These are phyloP conservation scores for Tapera naevia DNA, from an alignment of 2,797 vertebrate species.

Conservation along the genomic window DNA sequence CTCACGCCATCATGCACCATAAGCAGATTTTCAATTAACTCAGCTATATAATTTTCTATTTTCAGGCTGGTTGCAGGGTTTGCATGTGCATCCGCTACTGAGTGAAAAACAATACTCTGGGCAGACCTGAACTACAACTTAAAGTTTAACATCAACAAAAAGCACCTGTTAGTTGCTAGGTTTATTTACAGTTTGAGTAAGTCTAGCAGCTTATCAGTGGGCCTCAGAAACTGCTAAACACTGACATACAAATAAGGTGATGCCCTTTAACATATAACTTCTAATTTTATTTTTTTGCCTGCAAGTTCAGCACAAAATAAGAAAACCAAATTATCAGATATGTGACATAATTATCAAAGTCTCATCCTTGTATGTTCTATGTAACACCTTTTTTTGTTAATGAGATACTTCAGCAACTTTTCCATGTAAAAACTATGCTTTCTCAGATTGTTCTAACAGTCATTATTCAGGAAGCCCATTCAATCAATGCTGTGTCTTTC, in stretches of 20 bases:
- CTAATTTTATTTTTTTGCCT: background rate
- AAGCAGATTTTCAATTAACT: constrained; percentile 70
- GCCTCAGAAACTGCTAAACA: background rate
- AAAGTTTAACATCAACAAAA: constrained; percentile 24
- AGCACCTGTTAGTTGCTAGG: background rate
- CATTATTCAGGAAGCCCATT: background rate
- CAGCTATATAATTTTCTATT: constrained; percentile 59
- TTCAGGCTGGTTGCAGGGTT: constrained; percentile 45
- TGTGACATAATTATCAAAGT: background rate
- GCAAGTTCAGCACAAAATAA: background rate
- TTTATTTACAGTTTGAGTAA: constrained; percentile 20
- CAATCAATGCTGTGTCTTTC: background rate
- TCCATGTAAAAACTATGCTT: background rate
- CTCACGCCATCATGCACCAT: constrained; percentile 37
- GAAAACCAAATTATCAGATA: background rate
- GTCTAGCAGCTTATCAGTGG: background rate
- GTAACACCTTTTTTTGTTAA: background rate
- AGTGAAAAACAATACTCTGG: constrained; percentile 46
- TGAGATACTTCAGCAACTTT: background rate
- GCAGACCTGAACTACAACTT: constrained; percentile 28
- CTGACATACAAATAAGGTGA: background rate
- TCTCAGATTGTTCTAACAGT: background rate
- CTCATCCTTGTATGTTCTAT: background rate
- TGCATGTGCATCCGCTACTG: constrained; percentile 27
- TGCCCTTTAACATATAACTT: background rate